Base-by-base conservation (phyloP, 2,113 vertebrate species). In the Bos javanicus region DNA sequence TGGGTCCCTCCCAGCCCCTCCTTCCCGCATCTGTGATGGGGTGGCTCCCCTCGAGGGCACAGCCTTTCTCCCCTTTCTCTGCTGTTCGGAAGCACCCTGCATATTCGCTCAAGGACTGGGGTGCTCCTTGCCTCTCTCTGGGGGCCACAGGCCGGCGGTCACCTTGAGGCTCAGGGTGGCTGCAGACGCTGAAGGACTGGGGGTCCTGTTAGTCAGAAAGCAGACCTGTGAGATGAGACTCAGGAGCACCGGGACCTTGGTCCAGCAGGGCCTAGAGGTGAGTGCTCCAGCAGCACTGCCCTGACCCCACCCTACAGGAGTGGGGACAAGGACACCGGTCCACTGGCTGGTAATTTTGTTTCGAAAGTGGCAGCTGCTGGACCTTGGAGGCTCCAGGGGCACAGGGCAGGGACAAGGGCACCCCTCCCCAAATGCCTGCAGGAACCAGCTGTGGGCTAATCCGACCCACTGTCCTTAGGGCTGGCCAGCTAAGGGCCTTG, bases 41-140 rank as follows among this genome's bases (percentile, higher is more conserved):
- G 52, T 3, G 0, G 19, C 54, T 93, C 30, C 26, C 88, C 10
- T 62, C 8, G 15, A 36, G 67, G 54, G 10, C 10, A 5, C 50
- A 91, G 91, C 12, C 64, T 78, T 89, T 93, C 76, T 82, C 90
- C 5, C 12, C 17, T 97, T n/a, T 1, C 1, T 54, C 26, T 15
- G 64, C 30, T 10, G 23, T 13, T 23, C 25, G 12, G 25, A 7
- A 60, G 17, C 74, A 17, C 28, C 39, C 56, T 33, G 13, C 0
- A 1, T 6, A 1, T 30, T 33, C 2, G 1, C 78, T 50, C 60
- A 82, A 16, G 25, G 71, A 6, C 23, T 0, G 0, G 57, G 67
- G 76, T 7, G 48, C 25, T 33, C 52, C 90, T 33, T 25, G 86
- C 12, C 74, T 52, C 19, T 54, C 46, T 39, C 12, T 3, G 30